A percentile compares a stretch with the other conserved stretches of the same genome.
These are phyloP conservation scores for Frankliniella intonsa DNA, from an alignment of 2,888 invertebrate species.

Conservation along the genomic window DNA sequence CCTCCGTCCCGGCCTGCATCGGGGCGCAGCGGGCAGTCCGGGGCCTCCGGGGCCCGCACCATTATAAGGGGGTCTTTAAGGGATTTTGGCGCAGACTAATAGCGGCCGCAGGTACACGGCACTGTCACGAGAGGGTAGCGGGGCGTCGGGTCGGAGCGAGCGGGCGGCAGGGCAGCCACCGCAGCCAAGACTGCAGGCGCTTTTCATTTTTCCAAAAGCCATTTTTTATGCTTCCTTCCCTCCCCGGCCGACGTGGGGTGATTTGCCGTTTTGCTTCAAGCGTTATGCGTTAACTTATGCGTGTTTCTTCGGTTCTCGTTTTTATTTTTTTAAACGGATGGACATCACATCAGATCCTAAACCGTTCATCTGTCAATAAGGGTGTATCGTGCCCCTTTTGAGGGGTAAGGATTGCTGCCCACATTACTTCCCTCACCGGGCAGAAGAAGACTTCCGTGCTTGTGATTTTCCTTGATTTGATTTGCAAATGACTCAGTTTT, in stretches of 20 bases:
- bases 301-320: background rate
- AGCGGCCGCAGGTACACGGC: background rate
- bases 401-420: too few species aligned
- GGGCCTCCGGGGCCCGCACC: background rate
- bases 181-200: too few species aligned
- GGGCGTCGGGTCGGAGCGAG: too few species aligned
- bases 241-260: background rate
- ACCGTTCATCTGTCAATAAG: too few species aligned
- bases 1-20: background rate
- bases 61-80: slow-evolving; percentile 17
- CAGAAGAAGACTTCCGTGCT: too few species aligned
- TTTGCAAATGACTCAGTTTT: too few species aligned
- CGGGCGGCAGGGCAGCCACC: too few species aligned
- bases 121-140: too few species aligned
- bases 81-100: slow-evolving; percentile 22
- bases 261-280: background rate
- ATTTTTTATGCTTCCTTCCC: background rate
- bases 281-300: background rate
- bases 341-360: background rate
- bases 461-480: too few species aligned
- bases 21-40: background rate
- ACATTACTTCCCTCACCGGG: too few species aligned
- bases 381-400: too few species aligned
- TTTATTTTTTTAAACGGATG: too few species aligned
- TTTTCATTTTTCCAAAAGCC: background rate